Percentiles rank a stretch among this genome's conserved stretches.
Evolutionary conservation across 2,888 invertebrate genomes (phyloP).

Genomic region (Alsophila aescularia): DNA sequence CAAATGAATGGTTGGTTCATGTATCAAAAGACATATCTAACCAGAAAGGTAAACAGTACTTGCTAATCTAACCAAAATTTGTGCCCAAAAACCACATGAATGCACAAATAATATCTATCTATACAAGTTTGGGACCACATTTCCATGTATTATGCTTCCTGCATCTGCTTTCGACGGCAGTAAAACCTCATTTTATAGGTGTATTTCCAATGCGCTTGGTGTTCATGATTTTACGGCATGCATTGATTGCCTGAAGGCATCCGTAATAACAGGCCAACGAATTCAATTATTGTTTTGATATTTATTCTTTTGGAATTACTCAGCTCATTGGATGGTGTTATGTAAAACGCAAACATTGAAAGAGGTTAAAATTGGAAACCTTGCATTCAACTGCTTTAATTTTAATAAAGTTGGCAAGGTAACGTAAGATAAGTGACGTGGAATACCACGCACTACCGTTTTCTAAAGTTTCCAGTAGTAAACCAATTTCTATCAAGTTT

Average conservation of each 20-base stretch:
- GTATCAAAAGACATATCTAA: too few species aligned
- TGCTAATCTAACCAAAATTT: not conserved
- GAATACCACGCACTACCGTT: too few species aligned
- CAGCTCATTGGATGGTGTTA: not conserved
- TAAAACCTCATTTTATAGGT: not conserved
- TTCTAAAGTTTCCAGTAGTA: too few species aligned
- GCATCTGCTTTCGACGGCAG: not conserved
- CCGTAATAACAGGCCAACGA: constrained; percentile 12
- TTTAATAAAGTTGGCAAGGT: too few species aligned
- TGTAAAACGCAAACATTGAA: too few species aligned
- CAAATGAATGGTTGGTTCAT: too few species aligned
- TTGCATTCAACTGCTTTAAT: too few species aligned
- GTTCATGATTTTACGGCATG: constrained; percentile 1
- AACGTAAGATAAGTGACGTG: too few species aligned
- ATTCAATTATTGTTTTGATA: constrained; percentile 8
- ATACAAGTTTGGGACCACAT: not conserved
- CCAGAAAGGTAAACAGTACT: too few species aligned
- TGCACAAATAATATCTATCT: too few species aligned
- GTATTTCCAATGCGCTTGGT: not conserved
- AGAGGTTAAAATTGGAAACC: too few species aligned
- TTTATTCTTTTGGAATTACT: constrained; percentile 7
- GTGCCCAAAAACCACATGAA: not conserved
- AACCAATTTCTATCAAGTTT: too few species aligned
- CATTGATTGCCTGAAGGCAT: constrained; percentile 19
- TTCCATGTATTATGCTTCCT: not conserved